A percentile compares a stretch with the other conserved stretches of the same genome.
These are phyloP conservation scores for Cynaeus angustus DNA, from an alignment of 2,888 invertebrate genomes.

Conservation along the genomic window DNA sequence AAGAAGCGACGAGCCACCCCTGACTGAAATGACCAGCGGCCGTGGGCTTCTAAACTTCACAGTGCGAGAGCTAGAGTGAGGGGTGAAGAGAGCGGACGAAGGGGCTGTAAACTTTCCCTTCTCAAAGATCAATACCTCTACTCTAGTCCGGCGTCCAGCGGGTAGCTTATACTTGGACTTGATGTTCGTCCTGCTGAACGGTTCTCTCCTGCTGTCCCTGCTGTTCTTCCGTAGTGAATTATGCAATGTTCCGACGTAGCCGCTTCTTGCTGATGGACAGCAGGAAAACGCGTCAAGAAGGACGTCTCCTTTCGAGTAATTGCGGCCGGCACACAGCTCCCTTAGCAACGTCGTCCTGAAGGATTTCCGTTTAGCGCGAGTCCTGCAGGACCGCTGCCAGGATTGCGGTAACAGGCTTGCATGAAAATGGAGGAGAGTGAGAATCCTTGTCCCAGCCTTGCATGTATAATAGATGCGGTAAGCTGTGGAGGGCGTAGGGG, in stretches of 20 bases:
- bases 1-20: slow-evolving; percentile 67
- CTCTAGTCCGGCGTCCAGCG: slow-evolving; percentile 69
- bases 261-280: slow-evolving; percentile 38
- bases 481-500: slow-evolving; percentile 53
- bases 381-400: slow-evolving; percentile 62
- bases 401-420: slow-evolving; percentile 62
- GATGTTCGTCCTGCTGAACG: slow-evolving; percentile 52
- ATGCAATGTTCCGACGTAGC: slow-evolving; percentile 11
- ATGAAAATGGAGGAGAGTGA: slow-evolving; percentile 57
- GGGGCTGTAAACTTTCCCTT: slow-evolving; percentile 73
- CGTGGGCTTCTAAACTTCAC: slow-evolving; percentile 71
- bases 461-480: slow-evolving; percentile 65
- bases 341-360: slow-evolving; percentile 50
- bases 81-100: slow-evolving; percentile 55
- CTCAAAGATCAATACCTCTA: slow-evolving; percentile 73
- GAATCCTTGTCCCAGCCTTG: slow-evolving; percentile 58
- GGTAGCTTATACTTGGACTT: slow-evolving; percentile 63
- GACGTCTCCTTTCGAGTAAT: slow-evolving; percentile 12
- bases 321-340: slow-evolving; percentile 36
- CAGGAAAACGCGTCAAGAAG: slow-evolving; percentile 5
- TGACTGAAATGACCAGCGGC: slow-evolving; percentile 72
- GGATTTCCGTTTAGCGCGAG: slow-evolving; percentile 54
- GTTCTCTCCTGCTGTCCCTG: slow-evolving; percentile 44
- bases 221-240: slow-evolving; percentile 11
- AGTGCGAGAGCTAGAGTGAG: slow-evolving; percentile 55